Evolutionary conservation across 2,888 invertebrate genomes (phyloP).

Genomic region (Calameuta idolon): DNA sequence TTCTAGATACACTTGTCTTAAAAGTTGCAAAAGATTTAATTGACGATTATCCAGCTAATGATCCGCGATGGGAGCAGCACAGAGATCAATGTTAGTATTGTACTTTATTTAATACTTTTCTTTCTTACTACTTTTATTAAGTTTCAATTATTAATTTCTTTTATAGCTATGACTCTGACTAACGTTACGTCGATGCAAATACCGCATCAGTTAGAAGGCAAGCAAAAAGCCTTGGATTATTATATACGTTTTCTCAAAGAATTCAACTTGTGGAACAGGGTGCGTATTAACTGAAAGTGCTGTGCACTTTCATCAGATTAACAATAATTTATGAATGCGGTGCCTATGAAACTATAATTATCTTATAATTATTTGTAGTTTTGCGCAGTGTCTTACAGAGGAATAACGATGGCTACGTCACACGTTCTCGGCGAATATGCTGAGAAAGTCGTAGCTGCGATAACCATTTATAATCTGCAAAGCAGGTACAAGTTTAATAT

Average conservation of each 20-base stretch:
- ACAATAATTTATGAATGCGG: neutral
- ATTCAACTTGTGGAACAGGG: constrained; percentile 75
- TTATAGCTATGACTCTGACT: constrained; percentile 57
- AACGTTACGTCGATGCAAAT: constrained; percentile 81
- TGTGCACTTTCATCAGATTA: neutral
- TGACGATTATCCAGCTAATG: constrained; percentile 89
- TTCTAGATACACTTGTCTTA: constrained; percentile 73
- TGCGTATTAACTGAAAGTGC: constrained; percentile 54
- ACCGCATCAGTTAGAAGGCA: constrained; percentile 87
- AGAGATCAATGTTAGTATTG: constrained; percentile 55
- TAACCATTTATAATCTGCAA: constrained; percentile 76
- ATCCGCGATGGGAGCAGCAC: constrained; percentile 81
- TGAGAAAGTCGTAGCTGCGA: constrained; percentile 83
- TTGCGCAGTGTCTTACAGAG: constrained; percentile 67
- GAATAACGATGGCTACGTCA: constrained; percentile 70
- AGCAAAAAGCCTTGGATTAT: constrained; percentile 83
- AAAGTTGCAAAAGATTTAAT: constrained; percentile 81
- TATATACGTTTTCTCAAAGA: constrained; percentile 82
- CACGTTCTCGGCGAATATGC: constrained; percentile 77
- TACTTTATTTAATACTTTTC: neutral
- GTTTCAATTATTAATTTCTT: neutral
- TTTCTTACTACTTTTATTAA: constrained; percentile 15
- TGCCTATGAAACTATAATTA: constrained; percentile 15
- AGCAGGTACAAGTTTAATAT: constrained; percentile 64
- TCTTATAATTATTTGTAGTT: constrained; percentile 56